Percentiles rank a stretch among this genome's conserved stretches.
phyloP scores from a whole-genome alignment of 2,113 vertebrate species.

The Nerophis lumbriciformis region DNA sequence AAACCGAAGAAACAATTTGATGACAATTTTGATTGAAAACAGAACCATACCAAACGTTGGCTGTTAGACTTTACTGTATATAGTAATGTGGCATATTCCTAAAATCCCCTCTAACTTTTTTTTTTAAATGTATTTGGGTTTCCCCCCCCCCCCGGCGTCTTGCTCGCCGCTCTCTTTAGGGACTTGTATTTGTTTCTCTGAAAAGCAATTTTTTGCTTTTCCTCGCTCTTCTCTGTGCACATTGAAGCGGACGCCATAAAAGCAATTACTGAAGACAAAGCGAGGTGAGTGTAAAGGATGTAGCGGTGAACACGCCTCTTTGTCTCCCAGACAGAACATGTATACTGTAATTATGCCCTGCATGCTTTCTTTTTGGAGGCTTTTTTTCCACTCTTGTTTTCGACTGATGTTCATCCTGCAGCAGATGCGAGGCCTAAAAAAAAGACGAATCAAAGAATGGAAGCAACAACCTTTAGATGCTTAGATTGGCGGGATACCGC shows the following conservation, averaged over 20 bases:
- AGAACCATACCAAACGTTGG: no score
- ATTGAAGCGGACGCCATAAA: conserved; percentile 37
- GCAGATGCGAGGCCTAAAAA: conserved; percentile 2
- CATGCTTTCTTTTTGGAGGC: not conserved
- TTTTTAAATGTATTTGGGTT: conserved; percentile 44
- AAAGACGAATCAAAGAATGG: not conserved
- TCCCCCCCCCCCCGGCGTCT: conserved; percentile 4
- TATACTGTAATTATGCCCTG: conserved; percentile 3
- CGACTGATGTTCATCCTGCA: conserved; percentile 1
- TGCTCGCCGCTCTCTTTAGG: conserved; percentile 26
- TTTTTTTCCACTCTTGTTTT: conserved; percentile 8
- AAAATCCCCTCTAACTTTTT: conserved; percentile 32
- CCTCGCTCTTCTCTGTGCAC: conserved; percentile 19
- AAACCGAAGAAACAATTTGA: no score
- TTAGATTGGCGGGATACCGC: conserved; percentile 2
- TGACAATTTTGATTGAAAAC: no score
- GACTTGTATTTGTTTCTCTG: conserved; percentile 38
- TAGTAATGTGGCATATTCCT: conserved; percentile 32
- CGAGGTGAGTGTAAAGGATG: conserved; percentile 6
- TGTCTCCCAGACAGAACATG: not conserved
- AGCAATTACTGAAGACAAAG: conserved; percentile 39
- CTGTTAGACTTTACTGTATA: not conserved
- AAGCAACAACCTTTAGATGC: conserved; percentile 6
- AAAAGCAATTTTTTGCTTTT: conserved; percentile 29
- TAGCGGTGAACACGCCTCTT: conserved; percentile 17